These are phyloP conservation scores for Macroglossus sobrinus DNA, from an alignment of 2,113 vertebrate genomes.

Conservation along the genomic window DNA sequence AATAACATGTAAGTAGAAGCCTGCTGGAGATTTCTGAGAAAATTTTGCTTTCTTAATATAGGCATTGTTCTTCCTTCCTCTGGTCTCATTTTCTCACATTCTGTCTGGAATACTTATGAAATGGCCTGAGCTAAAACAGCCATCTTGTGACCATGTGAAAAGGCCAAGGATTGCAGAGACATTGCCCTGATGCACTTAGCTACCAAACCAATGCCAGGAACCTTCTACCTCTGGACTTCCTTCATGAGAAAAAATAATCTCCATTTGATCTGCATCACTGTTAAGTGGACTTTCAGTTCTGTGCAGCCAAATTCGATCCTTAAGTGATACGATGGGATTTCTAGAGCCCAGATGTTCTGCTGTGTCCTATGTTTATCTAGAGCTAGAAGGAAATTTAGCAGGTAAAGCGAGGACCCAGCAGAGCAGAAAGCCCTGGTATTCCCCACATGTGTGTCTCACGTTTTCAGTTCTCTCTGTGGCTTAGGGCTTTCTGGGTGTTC, in stretches of 20 bases:
- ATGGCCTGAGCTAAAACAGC: neutral
- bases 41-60: neutral
- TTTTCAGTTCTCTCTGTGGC: neutral
- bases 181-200: neutral
- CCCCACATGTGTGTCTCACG: neutral
- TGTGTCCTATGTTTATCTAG: neutral
- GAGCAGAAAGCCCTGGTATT: neutral
- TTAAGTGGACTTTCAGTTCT: neutral
- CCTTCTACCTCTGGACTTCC: neutral
- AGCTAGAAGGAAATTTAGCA: neutral
- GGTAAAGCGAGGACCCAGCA: neutral
- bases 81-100: neutral
- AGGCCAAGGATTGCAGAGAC: neutral
- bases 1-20: neutral
- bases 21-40: neutral
- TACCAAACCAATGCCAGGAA: neutral
- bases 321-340: neutral
- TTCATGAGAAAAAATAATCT: neutral
- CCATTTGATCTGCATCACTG: neutral
- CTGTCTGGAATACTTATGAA: neutral
- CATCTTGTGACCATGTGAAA: neutral
- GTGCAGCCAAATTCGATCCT: neutral
- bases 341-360: neutral
- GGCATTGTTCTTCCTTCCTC: neutral
- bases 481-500: conserved; percentile 1